phyloP scores from a whole-genome alignment of 2,113 vertebrate genomes.

The Hippocampus guttulatus region DNA sequence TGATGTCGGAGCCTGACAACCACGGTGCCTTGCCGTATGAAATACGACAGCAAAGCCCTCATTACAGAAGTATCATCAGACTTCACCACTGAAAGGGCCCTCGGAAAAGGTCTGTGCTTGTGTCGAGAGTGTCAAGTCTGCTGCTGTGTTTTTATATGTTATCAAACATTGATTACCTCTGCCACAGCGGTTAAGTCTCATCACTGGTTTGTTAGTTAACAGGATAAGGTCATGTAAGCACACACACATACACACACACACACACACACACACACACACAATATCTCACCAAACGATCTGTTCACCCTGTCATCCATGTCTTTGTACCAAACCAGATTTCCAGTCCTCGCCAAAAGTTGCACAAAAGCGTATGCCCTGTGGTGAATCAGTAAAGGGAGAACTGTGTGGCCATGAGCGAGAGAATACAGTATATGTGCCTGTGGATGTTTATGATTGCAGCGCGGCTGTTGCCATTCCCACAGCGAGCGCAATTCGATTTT shows the following conservation, averaged over 20 bases:
- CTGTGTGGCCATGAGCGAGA: constrained; percentile 7
- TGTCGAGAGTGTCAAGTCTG: background rate
- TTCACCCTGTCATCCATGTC: constrained; percentile 37
- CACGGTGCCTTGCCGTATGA: background rate
- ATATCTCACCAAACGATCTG: constrained; percentile 27
- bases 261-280: constrained; percentile 3
- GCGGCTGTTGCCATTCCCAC: constrained; percentile 44
- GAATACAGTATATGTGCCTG: constrained; percentile 7
- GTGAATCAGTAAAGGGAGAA: constrained; percentile 1
- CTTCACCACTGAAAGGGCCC: background rate
- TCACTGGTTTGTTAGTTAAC: too few species aligned
- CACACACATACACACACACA: constrained; percentile 2
- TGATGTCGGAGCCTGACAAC: background rate
- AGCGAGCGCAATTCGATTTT: background rate
- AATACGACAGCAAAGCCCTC: constrained; percentile 1
- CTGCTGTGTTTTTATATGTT: background rate
- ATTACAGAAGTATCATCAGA: constrained; percentile 6
- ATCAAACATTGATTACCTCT: background rate
- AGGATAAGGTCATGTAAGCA: too few species aligned
- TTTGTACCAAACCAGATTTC: constrained; percentile 33
- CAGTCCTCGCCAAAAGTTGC: constrained; percentile 41
- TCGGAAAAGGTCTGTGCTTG: background rate
- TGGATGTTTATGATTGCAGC: constrained; percentile 35
- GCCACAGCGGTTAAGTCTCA: background rate
- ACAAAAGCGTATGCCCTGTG: constrained; percentile 48